Base-by-base conservation (phyloP, 1,140 invertebrate genomes). In the Sycophila sp. region DNA sequence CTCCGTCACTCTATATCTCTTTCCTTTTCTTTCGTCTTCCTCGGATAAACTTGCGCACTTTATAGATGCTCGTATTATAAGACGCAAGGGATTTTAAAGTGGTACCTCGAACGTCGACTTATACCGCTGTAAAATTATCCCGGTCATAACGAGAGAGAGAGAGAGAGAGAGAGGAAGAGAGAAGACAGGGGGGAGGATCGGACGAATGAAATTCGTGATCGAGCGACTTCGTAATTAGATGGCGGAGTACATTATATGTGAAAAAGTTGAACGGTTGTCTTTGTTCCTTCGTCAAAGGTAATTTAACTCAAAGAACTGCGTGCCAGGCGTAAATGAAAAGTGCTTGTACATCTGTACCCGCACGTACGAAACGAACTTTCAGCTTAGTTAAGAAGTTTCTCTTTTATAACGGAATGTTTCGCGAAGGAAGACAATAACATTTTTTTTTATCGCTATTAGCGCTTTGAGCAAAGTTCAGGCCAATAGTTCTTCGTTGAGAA, bases 201-300 rank as follows among this genome's bases (percentile, higher is more conserved):
- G n/a, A 38, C 58, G 19, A 69, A 62, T 62, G 58, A 69, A 69
- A 55, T 69, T 62, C 59, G 47, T 55, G 58, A 69, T 62, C 30
- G n/a, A 47, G 34, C 34, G 6, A 19, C 34, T 7, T 15, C 34
- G 40, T 40, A 24, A 53, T 65, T 42, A 55, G n/a, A n/a, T n/a
- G n/a, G 24, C 49, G 24, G 6, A 34, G 1, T 19, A 47, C 8
- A 64, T 36, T n/a, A n/a, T n/a, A n/a, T n/a, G n/a, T n/a, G n/a
- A n/a, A n/a, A n/a, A n/a, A n/a, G n/a, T n/a, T n/a, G n/a, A n/a
- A n/a, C n/a, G n/a, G n/a, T 51, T 28, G 11, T 68, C 34, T 38
- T 68, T 69, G n/a, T 60, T 59, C 19, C 56, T 38, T 24, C 47
- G 38, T 45, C 47, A 34, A 10, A 49, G n/a, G 55, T 68, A 69